Evolutionary conservation across 2,113 vertebrate genomes (phyloP).

Genomic region (Hippocampus abdominalis): DNA sequence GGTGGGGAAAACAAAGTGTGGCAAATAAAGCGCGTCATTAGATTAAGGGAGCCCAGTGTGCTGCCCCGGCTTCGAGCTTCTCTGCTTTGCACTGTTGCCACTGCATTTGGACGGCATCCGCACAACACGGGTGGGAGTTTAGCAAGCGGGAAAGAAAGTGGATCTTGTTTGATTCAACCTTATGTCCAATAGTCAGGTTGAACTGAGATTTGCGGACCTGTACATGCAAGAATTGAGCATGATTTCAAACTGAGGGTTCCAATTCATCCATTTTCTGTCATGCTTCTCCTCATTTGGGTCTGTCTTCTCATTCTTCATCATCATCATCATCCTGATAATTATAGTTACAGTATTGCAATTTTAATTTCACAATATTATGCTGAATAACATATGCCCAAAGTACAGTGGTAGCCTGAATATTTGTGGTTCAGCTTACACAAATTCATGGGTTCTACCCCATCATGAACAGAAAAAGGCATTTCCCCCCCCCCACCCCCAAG

Average conservation of each 20-base stretch:
- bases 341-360: no score
- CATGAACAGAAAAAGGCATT: no score
- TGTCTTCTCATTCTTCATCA: no score
- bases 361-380: no score
- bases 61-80: constrained; percentile 35
- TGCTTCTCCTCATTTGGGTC: no score
- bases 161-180: neutral
- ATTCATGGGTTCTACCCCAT: no score
- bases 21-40: constrained; percentile 99
- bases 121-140: constrained; percentile 29
- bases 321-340: no score
- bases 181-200: neutral
- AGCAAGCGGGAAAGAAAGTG: constrained; percentile 10
- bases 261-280: no score
- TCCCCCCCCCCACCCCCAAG: no score
- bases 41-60: constrained; percentile 83
- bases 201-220: neutral
- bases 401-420: no score
- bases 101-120: constrained; percentile 51
- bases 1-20: constrained; percentile 96
- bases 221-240: neutral
- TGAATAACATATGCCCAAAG: no score
- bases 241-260: neutral
- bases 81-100: constrained; percentile 46
- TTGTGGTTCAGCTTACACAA: no score